Evolutionary conservation across 2,888 invertebrate species (phyloP).

Genomic region (Amblyjoppa proteus): DNA sequence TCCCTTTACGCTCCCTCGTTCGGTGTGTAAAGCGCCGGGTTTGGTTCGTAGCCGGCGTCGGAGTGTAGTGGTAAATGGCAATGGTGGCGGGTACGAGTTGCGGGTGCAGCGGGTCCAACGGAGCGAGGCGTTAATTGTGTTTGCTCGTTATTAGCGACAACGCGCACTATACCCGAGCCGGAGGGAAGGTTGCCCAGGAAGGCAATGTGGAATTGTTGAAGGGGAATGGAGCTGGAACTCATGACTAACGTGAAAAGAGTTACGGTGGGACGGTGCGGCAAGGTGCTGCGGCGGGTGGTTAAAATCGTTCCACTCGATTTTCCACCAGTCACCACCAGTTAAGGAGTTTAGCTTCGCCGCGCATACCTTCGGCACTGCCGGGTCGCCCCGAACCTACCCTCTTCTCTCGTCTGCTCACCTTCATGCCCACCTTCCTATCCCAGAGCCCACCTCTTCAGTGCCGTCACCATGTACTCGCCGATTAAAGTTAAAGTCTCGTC

Average conservation of each 20-base stretch:
- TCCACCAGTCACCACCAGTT: constrained; percentile 66
- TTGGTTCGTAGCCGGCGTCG: not conserved
- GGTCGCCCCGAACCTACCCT: constrained; percentile 43
- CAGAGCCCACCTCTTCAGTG: constrained; percentile 26
- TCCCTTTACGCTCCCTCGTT: constrained; percentile 18
- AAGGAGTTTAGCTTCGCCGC: constrained; percentile 63
- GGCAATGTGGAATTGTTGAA: constrained; percentile 55
- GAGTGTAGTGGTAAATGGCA: constrained; percentile 12
- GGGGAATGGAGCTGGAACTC: constrained; percentile 15
- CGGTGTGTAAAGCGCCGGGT: constrained; percentile 18
- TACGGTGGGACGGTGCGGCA: not conserved
- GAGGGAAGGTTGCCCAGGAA: constrained; percentile 58
- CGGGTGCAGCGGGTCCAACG: constrained; percentile 44
- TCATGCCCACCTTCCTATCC: constrained; percentile 21
- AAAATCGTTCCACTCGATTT: constrained; percentile 68
- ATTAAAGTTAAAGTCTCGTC: constrained; percentile 66
- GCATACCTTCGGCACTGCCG: constrained; percentile 35
- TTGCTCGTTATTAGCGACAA: constrained; percentile 70
- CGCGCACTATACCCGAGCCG: constrained; percentile 30
- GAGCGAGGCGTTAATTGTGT: constrained; percentile 71
- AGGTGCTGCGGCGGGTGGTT: constrained; percentile 56
- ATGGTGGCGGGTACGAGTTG: constrained; percentile 16
- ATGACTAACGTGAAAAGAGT: constrained; percentile 54
- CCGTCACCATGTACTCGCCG: constrained; percentile 57
- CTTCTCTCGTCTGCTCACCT: constrained; percentile 41